Evolutionary conservation across 2,888 invertebrate species (phyloP).

Genomic region (Scaptodrosophila latifasciaeformis): DNA sequence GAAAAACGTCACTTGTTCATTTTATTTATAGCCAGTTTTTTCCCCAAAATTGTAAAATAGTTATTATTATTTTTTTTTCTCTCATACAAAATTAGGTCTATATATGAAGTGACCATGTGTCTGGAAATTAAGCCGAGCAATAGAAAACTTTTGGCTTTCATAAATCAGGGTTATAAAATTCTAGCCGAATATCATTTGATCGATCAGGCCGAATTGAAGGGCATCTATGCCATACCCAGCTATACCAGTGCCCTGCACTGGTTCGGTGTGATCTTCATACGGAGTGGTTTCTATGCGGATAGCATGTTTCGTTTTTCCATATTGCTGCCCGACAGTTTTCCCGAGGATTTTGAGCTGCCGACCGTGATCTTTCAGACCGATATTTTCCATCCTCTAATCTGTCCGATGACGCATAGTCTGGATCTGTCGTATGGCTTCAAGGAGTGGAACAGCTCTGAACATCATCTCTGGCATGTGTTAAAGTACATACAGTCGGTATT

Average conservation of each 20-base stretch:
- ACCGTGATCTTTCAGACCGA: slow-evolving; percentile 87
- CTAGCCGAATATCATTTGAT: slow-evolving; percentile 50
- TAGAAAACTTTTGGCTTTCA: slow-evolving; percentile 31
- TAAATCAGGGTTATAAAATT: slow-evolving; percentile 48
- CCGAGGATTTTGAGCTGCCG: slow-evolving; percentile 73
- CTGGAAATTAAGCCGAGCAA: slow-evolving; percentile 22
- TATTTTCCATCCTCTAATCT: slow-evolving; percentile 90
- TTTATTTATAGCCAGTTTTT: too few species aligned
- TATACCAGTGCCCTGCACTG: slow-evolving; percentile 51
- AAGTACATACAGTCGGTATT: slow-evolving; percentile 89
- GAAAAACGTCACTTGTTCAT: too few species aligned
- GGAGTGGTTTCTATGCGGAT: slow-evolving; percentile 91
- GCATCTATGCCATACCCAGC: slow-evolving; percentile 56
- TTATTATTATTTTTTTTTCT: too few species aligned
- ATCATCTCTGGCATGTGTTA: slow-evolving; percentile 92
- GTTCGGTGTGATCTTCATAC: slow-evolving; percentile 81
- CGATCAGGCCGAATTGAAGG: slow-evolving; percentile 35
- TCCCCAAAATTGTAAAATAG: too few species aligned
- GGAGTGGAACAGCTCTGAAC: slow-evolving; percentile 87
- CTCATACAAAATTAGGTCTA: too few species aligned
- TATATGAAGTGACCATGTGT: slow-evolving; percentile 33
- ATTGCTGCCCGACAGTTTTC: slow-evolving; percentile 90
- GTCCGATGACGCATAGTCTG: slow-evolving; percentile 85
- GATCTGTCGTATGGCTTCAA: slow-evolving; percentile 84
- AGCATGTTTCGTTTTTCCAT: slow-evolving; percentile 93